These are phyloP conservation scores for Sciurus carolinensis DNA, from an alignment of 2,797 vertebrate species.

Conservation along the genomic window DNA sequence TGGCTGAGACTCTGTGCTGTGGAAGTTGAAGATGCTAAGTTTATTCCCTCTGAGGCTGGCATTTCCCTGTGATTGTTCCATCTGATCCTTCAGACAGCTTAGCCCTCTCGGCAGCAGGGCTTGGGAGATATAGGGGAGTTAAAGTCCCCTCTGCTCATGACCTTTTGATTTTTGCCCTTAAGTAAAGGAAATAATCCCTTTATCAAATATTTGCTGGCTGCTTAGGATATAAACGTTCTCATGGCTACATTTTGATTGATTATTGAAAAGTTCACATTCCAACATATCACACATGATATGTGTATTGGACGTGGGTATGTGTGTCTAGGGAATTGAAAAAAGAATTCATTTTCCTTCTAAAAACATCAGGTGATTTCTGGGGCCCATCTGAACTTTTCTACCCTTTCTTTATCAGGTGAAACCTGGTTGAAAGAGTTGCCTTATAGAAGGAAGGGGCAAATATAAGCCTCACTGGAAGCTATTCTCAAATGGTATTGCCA, in stretches of 20 bases:
- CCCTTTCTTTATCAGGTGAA: neutral
- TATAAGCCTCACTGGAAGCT: neutral
- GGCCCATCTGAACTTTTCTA: neutral
- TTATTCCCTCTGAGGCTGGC: slow-evolving; percentile 41
- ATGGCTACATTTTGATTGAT: neutral
- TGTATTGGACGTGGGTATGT: neutral
- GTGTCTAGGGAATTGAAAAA: neutral
- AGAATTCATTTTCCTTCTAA: slow-evolving; percentile 6
- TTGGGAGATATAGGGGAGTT: neutral
- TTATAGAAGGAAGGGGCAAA: neutral
- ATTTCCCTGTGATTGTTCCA: slow-evolving; percentile 49
- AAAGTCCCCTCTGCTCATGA: slow-evolving; percentile 37
- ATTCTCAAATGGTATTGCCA: neutral
- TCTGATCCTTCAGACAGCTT: neutral
- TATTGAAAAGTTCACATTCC: slow-evolving; percentile 60
- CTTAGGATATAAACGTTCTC: slow-evolving; percentile 53
- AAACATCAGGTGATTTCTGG: neutral
- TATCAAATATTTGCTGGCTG: slow-evolving; percentile 67
- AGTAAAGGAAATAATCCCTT: slow-evolving; percentile 64
- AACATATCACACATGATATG: fast-evolving
- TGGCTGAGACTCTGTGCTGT: neutral
- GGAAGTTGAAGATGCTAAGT: neutral
- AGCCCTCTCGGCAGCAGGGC: neutral
- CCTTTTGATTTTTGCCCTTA: slow-evolving; percentile 67
- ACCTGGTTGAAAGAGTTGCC: neutral